phyloP scores from a whole-genome alignment of 2,113 vertebrate genomes.

The Lontra canadensis region DNA sequence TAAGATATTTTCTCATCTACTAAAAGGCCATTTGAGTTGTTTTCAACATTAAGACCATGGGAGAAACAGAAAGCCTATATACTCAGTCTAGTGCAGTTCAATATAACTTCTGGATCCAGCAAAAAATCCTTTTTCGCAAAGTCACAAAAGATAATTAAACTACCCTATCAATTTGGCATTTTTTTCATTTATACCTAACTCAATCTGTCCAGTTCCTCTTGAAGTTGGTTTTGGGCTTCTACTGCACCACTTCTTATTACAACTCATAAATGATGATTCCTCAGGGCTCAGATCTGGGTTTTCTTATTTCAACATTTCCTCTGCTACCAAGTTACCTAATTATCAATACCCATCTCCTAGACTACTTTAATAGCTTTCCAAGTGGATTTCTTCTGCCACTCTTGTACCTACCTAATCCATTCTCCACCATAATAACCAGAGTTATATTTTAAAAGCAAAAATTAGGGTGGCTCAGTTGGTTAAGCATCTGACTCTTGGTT shows the following conservation, averaged over 20 bases:
- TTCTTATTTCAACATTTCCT: neutral
- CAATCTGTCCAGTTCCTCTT: neutral
- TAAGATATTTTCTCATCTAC: neutral
- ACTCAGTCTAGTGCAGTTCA: neutral
- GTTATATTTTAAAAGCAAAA: neutral
- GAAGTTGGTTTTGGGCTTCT: neutral
- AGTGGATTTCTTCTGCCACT: neutral
- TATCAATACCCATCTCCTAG: neutral
- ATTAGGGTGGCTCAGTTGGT: neutral
- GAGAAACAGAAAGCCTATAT: conserved; percentile 28
- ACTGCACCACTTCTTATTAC: neutral
- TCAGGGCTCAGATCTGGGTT: neutral
- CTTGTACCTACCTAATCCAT: neutral
- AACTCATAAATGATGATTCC: neutral
- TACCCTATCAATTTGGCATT: neutral
- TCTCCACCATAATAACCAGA: neutral
- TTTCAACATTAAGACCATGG: neutral
- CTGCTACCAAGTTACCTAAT: neutral
- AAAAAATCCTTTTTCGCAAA: neutral
- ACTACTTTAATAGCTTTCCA: neutral
- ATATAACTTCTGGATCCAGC: neutral
- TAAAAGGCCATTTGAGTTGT: neutral
- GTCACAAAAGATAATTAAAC: neutral
- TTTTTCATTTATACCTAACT: neutral
- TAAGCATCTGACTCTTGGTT: neutral